These are phyloP conservation scores for Ophioninae sp. DNA, from an alignment of 2,888 invertebrate genomes.

Conservation along the genomic window DNA sequence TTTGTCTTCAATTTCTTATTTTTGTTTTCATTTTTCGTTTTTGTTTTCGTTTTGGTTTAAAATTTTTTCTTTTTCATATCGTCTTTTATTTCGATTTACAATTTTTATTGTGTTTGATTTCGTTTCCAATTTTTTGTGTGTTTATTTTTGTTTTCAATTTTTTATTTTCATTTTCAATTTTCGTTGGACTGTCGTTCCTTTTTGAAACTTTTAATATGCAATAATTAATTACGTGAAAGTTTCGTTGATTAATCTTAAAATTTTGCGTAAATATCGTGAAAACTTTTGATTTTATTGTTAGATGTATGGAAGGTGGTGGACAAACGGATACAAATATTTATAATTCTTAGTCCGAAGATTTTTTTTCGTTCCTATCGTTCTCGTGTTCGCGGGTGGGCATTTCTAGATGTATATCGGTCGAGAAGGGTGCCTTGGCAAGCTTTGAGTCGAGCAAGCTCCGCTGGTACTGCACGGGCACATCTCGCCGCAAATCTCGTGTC, in stretches of 20 bases:
- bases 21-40: no score
- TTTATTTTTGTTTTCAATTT: no score
- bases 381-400: conserved; percentile 24
- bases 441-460: not conserved
- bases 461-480: conserved; percentile 5
- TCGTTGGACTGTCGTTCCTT: no score
- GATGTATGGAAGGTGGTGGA: not conserved
- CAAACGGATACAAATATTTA: not conserved
- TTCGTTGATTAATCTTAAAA: no score
- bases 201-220: not conserved
- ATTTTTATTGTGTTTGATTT: no score
- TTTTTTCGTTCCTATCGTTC: not conserved
- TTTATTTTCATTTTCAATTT: no score
- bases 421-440: conserved; percentile 25
- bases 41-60: no score
- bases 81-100: no score
- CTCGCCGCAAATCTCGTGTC: conserved; percentile 23
- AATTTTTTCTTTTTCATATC: no score
- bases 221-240: no score
- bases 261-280: not conserved
- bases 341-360: not conserved
- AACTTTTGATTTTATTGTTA: not conserved
- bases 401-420: conserved; percentile 10
- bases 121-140: no score
- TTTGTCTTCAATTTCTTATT: no score